phyloP scores from a whole-genome alignment of 2,797 vertebrate species.

The Syndactyla subalaris region DNA sequence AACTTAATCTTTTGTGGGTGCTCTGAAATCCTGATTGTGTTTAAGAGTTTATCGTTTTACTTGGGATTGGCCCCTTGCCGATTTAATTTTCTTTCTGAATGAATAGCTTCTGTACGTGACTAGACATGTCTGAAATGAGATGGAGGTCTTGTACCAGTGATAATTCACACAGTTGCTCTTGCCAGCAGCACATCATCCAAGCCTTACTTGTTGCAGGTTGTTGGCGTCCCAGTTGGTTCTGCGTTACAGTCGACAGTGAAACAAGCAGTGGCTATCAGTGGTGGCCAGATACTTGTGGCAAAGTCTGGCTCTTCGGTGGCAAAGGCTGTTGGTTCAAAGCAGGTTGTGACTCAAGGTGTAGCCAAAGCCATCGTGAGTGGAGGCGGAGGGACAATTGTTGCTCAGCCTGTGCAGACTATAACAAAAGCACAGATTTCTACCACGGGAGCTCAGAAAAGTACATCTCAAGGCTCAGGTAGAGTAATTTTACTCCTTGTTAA shows the following conservation, averaged over 20 bases:
- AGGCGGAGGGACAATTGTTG: conserved; percentile 83
- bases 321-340: conserved; percentile 92
- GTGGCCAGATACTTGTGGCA: conserved; percentile 95
- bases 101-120: neutral
- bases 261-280: conserved; percentile 92
- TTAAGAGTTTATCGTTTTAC: neutral
- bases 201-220: conserved; percentile 80
- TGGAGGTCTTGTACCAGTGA: neutral
- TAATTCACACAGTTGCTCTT: neutral
- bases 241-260: conserved; percentile 92
- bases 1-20: neutral
- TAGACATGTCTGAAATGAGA: neutral
- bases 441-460: conserved; percentile 85
- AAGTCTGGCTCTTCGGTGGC: conserved; percentile 89
- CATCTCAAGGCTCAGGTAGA: conserved; percentile 86
- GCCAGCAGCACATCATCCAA: neutral
- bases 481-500: neutral
- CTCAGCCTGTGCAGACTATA: conserved; percentile 85
- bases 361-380: conserved; percentile 96
- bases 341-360: conserved; percentile 95
- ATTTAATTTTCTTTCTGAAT: neutral
- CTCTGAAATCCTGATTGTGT: neutral
- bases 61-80: neutral
- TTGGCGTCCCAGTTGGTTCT: conserved; percentile 91
- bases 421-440: conserved; percentile 86